Percentiles rank a stretch among this genome's conserved stretches.
Conservation (phyloP, 2,888 invertebrate genomes). For the Drosophila mimetica region DNA sequence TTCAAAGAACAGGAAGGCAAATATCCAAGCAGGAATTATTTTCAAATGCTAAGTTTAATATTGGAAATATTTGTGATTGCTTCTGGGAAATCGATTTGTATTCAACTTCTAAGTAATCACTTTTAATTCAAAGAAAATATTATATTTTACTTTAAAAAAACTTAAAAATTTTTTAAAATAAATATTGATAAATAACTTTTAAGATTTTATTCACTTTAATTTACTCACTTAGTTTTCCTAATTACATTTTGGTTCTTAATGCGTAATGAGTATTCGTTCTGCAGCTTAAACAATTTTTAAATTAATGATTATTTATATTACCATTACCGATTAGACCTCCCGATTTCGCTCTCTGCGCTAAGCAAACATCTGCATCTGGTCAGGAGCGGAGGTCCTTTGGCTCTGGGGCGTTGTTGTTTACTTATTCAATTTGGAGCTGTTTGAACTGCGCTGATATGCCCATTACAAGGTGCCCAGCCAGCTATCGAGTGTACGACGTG, state of each 20-base stretch:
- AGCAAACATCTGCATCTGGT: conserved; percentile 24
- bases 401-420: conserved; percentile 24
- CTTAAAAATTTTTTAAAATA: too few species aligned
- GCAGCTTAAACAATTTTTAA: too few species aligned
- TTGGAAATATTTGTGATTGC: not conserved
- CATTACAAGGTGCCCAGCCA: conserved; percentile 26
- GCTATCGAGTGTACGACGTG: not conserved
- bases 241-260: too few species aligned
- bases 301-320: too few species aligned
- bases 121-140: not conserved
- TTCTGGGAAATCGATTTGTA: not conserved
- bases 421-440: conserved; percentile 41
- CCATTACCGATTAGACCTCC: too few species aligned
- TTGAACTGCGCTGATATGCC: conserved; percentile 40
- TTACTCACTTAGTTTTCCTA: too few species aligned
- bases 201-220: too few species aligned
- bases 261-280: too few species aligned
- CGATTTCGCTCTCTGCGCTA: conserved; percentile 12
- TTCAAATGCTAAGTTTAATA: not conserved
- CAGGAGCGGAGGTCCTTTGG: conserved; percentile 1
- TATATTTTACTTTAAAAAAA: too few species aligned
- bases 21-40: not conserved
- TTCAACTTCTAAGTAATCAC: not conserved
- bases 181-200: too few species aligned
- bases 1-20: not conserved